Evolutionary conservation across 2,888 invertebrate species (phyloP), one percentile per base, ranked within the genome.

Genomic region (Autographa gamma): DNA sequence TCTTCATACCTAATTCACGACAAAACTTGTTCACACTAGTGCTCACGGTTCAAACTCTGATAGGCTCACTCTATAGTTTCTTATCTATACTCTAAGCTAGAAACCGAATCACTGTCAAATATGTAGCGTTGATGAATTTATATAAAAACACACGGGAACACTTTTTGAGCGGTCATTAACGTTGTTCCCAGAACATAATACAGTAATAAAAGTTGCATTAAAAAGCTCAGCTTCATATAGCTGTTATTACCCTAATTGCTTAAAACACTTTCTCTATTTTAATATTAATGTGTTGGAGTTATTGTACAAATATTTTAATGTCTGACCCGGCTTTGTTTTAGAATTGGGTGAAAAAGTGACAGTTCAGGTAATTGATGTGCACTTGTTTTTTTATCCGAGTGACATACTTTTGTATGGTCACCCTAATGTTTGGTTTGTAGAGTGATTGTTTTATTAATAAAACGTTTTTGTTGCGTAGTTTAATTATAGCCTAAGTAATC

Each of bases 251-350:
- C 68, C 71, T 84, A 86, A 85, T 85, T 84, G 79, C 25, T 74
- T 71, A 80, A 87, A 88, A 85, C 84, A 89, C 88, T 89, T 89
- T 88, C 86, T 80, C 86, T 81, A 64, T 71, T 77, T 83, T 76
- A 81, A 82, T 86, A 82, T 83, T 82, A 81, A 85, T 83, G 48
- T 48, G 79, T 81, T 76, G 66, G 54, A 68, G 73, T 70, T 76
- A 71, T 79, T 78, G 74, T 74, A 79, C 70, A 77, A 84, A 77
- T 82, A 80, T 79, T 79, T 80, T 81, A 74, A 80, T 80, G 74
- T 38, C 34, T 43, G 58, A 59, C 32, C 11, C n/a, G 62, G 38
- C 64, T 71, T 79, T 77, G 79, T 77, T 43, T 19, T 56, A 41
- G 56, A 62, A 60, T 78, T 60, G 48, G 19, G 58, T 31, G 70